A percentile compares a stretch with the other conserved stretches of the same genome.
phyloP scores from a whole-genome alignment of 1,140 invertebrate genomes.

The Agraylea sexmaculata region DNA sequence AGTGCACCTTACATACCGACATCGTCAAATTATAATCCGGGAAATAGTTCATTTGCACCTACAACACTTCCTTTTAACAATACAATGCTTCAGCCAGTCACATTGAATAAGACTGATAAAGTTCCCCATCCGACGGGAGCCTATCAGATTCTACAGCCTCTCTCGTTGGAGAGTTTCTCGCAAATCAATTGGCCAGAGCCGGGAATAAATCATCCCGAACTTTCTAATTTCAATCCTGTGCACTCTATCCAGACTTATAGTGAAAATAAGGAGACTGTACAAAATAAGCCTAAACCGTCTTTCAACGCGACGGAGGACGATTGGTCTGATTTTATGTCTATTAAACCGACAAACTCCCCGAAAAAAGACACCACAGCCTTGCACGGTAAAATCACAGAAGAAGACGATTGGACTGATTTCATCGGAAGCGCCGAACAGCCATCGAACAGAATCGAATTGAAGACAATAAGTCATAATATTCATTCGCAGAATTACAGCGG shows the following conservation, averaged over 20 bases:
- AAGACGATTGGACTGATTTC: constrained; percentile 24
- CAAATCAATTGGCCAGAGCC: constrained; percentile 54
- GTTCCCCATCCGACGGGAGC: constrained; percentile 11
- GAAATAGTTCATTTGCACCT: background rate
- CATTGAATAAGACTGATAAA: constrained; percentile 10
- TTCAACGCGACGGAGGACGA: constrained; percentile 40
- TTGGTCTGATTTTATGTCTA: constrained; percentile 48
- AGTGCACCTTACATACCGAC: constrained; percentile 22
- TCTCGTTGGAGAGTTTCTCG: constrained; percentile 38
- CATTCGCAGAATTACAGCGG: constrained; percentile 13
- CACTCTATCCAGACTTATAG: constrained; percentile 31
- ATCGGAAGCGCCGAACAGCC: constrained; percentile 14
- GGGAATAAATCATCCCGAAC: constrained; percentile 50
- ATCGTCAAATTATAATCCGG: background rate
- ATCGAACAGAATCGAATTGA: constrained; percentile 15
- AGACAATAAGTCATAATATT: constrained; percentile 21
- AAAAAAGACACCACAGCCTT: constrained; percentile 19
- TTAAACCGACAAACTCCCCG: constrained; percentile 27
- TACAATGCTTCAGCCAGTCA: constrained; percentile 2
- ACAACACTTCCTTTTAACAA: background rate
- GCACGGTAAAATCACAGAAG: constrained; percentile 21
- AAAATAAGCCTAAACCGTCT: constrained; percentile 24
- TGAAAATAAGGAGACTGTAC: constrained; percentile 26
- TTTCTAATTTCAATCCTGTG: constrained; percentile 43
- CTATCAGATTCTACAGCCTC: constrained; percentile 35